Conservation (phyloP, 2,113 vertebrate species). For the Thymallus thymallus region DNA sequence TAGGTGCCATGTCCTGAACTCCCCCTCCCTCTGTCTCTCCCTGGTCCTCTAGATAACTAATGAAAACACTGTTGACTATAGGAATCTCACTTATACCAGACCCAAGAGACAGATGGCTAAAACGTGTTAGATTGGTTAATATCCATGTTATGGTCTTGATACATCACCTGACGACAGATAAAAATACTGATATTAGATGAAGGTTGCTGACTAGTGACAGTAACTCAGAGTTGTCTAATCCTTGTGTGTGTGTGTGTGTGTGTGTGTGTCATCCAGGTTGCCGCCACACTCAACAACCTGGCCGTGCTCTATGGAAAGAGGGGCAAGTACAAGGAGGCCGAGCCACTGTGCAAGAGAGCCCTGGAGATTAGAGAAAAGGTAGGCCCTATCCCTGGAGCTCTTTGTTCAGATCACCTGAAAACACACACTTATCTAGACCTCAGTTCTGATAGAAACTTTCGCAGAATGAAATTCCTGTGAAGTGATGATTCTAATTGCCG, state of each 20-base stretch:
- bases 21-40: not conserved
- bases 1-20: not conserved
- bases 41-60: not conserved
- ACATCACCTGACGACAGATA: not conserved
- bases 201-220: not conserved
- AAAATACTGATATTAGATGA: not conserved
- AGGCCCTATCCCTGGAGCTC: slow-evolving; percentile 33
- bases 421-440: not conserved
- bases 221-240: not conserved
- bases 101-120: not conserved
- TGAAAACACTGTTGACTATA: not conserved
- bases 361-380: slow-evolving; percentile 99
- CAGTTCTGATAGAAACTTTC: not conserved
- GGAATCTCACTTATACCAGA: not conserved
- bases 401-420: not conserved
- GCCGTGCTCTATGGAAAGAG: slow-evolving; percentile 97
- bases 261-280: slow-evolving; percentile 78
- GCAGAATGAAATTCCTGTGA: not conserved
- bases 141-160: not conserved
- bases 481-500: not conserved
- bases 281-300: slow-evolving; percentile 95
- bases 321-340: slow-evolving; percentile 96
- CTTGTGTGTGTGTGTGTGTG: slow-evolving; percentile 9
- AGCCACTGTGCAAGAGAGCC: slow-evolving; percentile 94
- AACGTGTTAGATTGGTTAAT: not conserved